Evolutionary conservation across 2,888 invertebrate genomes (phyloP).

Genomic region (Megaustenia siamemsis): DNA sequence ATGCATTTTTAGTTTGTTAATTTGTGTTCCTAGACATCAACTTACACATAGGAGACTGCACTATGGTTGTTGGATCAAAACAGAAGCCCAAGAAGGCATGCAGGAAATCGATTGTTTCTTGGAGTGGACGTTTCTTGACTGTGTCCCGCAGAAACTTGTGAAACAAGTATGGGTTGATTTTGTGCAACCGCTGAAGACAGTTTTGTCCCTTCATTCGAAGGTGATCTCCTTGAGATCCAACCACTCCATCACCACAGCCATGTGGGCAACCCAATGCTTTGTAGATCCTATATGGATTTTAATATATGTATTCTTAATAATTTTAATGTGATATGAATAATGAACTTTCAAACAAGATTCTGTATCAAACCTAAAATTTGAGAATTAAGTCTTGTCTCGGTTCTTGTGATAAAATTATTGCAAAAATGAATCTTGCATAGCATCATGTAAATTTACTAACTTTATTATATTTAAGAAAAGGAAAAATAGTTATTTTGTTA

Average conservation of each 20-base stretch:
- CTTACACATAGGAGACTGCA: slow-evolving; percentile 67
- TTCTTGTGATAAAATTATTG: no score
- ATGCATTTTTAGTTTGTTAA: not conserved
- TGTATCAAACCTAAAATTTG: no score
- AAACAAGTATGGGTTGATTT: slow-evolving; percentile 85
- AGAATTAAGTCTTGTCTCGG: no score
- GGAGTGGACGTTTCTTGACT: slow-evolving; percentile 86
- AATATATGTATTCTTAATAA: not conserved
- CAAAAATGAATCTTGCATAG: no score
- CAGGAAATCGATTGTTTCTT: slow-evolving; percentile 93
- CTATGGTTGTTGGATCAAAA: slow-evolving; percentile 86
- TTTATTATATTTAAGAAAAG: no score
- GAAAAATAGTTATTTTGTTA: no score
- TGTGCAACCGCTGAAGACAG: slow-evolving; percentile 88
- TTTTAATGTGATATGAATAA: no score
- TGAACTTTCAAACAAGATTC: no score
- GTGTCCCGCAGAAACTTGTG: slow-evolving; percentile 86
- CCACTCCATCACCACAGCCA: slow-evolving; percentile 89
- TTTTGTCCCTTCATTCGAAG: slow-evolving; percentile 89
- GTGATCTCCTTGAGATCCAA: slow-evolving; percentile 75
- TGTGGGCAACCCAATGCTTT: slow-evolving; percentile 96
- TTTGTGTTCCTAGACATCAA: not conserved
- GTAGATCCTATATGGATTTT: slow-evolving; percentile 84
- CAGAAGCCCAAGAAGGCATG: slow-evolving; percentile 98
- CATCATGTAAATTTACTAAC: no score